A percentile compares a stretch with the other conserved stretches of the same genome.
Evolutionary conservation across 2,797 vertebrate species (phyloP).

Genomic region (Lithobates pipiens): DNA sequence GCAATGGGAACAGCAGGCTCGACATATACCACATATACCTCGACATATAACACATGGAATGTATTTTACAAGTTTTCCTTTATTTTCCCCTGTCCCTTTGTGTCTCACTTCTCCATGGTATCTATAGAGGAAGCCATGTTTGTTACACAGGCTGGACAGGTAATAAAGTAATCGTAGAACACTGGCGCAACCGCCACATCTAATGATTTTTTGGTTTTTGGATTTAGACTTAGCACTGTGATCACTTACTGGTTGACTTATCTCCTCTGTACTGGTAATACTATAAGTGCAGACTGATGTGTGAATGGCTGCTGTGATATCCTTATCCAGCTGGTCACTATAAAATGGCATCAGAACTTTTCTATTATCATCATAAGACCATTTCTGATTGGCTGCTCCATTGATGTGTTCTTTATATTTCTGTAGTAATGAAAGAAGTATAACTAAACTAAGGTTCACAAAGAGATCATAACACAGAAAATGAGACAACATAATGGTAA

Average conservation of each 20-base stretch:
- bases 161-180: too few relatives aligned
- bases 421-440: constrained; percentile 58
- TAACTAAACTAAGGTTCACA: neutral
- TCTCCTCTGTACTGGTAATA: constrained; percentile 63
- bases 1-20: too few relatives aligned
- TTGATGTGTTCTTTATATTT: constrained; percentile 68
- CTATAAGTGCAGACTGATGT: constrained; percentile 70
- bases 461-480: neutral
- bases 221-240: neutral
- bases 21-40: too few relatives aligned
- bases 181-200: too few relatives aligned
- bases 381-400: constrained; percentile 72
- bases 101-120: too few relatives aligned
- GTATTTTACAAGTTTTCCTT: too few relatives aligned
- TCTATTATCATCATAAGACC: constrained; percentile 64
- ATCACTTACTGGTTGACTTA: constrained; percentile 71
- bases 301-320: constrained; percentile 71
- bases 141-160: too few relatives aligned
- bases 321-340: constrained; percentile 68
- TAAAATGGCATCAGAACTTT: constrained; percentile 69
- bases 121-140: too few relatives aligned
- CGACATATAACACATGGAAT: too few relatives aligned
- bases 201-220: too few relatives aligned
- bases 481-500: neutral
- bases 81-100: too few relatives aligned